Conservation (phyloP, 2,113 vertebrate genomes). For the Carettochelys insculpta region DNA sequence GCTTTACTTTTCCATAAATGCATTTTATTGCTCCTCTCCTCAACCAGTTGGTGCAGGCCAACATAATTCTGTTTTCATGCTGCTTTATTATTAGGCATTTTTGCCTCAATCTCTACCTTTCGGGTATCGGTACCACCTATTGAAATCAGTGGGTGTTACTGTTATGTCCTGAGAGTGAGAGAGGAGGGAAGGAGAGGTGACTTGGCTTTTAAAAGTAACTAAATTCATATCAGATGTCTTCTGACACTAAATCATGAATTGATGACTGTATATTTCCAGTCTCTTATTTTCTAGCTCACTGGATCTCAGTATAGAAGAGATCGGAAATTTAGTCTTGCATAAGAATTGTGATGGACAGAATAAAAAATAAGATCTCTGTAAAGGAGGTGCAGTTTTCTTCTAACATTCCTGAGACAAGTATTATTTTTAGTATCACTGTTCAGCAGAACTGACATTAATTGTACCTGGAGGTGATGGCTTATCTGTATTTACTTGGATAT, state of each 20-base stretch:
- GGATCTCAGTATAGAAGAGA: constrained; percentile 6
- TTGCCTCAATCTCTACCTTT: background rate
- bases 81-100: background rate
- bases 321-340: background rate
- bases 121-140: background rate
- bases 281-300: constrained; percentile 30
- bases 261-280: constrained; percentile 18
- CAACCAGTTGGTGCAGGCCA: background rate
- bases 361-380: background rate
- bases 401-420: background rate
- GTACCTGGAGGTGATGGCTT: constrained; percentile 11
- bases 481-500: constrained; percentile 27
- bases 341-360: constrained; percentile 8
- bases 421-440: background rate
- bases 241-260: background rate
- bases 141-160: background rate
- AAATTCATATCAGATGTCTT: constrained; percentile 5
- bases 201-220: constrained; percentile 31
- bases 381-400: background rate
- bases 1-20: background rate
- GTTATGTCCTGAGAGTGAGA: background rate
- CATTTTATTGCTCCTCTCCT: background rate
- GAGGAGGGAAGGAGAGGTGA: background rate
- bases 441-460: constrained; percentile 10
- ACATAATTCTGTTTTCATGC: background rate